These are phyloP conservation scores for Pachypsylla venusta DNA, from an alignment of 1,140 invertebrate species.

Conservation along the genomic window DNA sequence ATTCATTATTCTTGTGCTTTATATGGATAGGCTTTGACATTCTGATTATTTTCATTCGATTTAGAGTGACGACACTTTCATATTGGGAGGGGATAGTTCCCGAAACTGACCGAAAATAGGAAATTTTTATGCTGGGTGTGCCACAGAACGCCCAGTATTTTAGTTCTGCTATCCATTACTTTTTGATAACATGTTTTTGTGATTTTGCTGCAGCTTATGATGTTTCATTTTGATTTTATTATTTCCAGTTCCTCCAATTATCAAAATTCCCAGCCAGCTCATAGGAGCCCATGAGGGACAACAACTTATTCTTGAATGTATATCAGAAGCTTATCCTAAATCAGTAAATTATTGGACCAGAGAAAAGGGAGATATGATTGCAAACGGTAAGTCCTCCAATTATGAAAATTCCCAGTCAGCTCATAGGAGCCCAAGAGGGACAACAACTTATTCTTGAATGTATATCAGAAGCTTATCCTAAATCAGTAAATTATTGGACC, in stretches of 20 bases:
- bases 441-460: slow-evolving; percentile 62
- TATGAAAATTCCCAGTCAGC: slow-evolving; percentile 43
- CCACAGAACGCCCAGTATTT: no score
- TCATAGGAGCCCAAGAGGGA: slow-evolving; percentile 57
- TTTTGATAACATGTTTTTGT: no score
- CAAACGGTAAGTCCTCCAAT: slow-evolving; percentile 42
- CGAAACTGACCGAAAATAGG: no score
- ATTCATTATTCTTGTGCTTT: no score
- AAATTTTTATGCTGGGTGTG: no score
- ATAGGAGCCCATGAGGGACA: slow-evolving; percentile 59
- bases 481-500: slow-evolving; percentile 74
- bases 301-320: slow-evolving; percentile 58
- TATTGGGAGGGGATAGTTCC: no score
- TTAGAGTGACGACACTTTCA: no score
- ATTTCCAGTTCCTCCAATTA: slow-evolving; percentile 50
- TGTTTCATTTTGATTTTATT: slow-evolving; percentile 17
- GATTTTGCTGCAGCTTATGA: no score
- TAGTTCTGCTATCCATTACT: no score
- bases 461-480: slow-evolving; percentile 69
- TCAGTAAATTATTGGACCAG: slow-evolving; percentile 73
- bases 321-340: slow-evolving; percentile 71
- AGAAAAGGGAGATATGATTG: slow-evolving; percentile 58
- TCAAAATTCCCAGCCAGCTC: slow-evolving; percentile 62
- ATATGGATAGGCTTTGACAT: no score
- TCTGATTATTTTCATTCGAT: no score